Percentiles rank a stretch among this genome's conserved stretches.
Conservation (phyloP, 2,888 invertebrate genomes). For the Onchidella celtica region DNA sequence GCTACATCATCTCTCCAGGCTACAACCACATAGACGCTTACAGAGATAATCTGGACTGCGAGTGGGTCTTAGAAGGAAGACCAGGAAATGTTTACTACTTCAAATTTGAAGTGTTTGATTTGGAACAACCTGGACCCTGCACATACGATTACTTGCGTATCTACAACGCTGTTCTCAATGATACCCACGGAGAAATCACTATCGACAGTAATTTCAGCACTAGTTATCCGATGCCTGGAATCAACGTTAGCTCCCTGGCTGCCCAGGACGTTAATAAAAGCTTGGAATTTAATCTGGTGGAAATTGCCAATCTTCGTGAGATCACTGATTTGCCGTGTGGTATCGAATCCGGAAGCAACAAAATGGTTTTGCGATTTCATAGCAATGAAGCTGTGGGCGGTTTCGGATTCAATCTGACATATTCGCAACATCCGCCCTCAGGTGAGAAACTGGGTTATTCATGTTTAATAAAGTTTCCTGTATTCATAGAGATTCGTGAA, state of each 20-base stretch:
- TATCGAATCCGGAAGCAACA: constrained; percentile 58
- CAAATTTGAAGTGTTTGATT: constrained; percentile 62
- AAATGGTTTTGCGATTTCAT: constrained; percentile 59
- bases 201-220: constrained; percentile 20
- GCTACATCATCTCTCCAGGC: constrained; percentile 62
- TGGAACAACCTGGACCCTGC: constrained; percentile 63
- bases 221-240: neutral
- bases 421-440: constrained; percentile 55
- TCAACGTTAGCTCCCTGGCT: neutral
- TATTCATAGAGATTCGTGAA: no score
- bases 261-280: neutral
- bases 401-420: constrained; percentile 69
- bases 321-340: constrained; percentile 59
- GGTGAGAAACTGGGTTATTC: no score
- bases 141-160: constrained; percentile 63
- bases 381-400: constrained; percentile 64
- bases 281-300: neutral
- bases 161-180: constrained; percentile 54
- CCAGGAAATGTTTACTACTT: constrained; percentile 63
- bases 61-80: constrained; percentile 65
- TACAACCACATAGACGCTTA: constrained; percentile 60
- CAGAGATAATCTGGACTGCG: constrained; percentile 61
- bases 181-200: constrained; percentile 17
- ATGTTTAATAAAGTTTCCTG: no score
- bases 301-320: constrained; percentile 60